phyloP scores from a whole-genome alignment of 1,140 invertebrate genomes.

The Bombus sylvicola region DNA sequence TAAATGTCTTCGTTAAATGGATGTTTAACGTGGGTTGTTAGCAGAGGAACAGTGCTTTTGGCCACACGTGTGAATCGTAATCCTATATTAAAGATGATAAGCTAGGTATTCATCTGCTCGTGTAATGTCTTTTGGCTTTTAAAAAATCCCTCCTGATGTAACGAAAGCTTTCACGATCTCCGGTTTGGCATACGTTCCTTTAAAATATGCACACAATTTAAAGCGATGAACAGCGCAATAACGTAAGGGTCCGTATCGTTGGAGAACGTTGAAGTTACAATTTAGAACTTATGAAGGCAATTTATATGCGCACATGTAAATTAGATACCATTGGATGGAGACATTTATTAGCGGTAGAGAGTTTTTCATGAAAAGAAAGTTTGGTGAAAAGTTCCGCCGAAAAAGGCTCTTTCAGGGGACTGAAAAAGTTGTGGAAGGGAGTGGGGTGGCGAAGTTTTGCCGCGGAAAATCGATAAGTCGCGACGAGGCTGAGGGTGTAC shows the following conservation, averaged over 20 bases:
- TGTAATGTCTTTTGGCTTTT: too few relatives aligned
- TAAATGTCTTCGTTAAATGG: background rate
- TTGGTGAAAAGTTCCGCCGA: background rate
- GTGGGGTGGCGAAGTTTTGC: background rate
- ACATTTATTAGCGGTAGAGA: background rate
- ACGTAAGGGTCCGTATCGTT: too few relatives aligned
- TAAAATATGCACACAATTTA: too few relatives aligned
- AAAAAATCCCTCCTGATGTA: too few relatives aligned
- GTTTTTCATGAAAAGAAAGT: background rate
- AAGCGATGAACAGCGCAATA: too few relatives aligned
- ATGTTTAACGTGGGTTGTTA: background rate
- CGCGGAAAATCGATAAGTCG: conserved; percentile 19
- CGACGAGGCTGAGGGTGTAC: background rate
- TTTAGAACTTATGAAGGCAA: background rate
- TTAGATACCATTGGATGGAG: conserved; percentile 9
- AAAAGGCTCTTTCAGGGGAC: background rate
- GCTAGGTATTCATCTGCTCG: too few relatives aligned
- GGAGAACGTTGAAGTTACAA: too few relatives aligned
- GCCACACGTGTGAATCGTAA: too few relatives aligned
- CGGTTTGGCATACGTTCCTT: too few relatives aligned
- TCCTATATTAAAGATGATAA: too few relatives aligned
- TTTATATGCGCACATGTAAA: conserved; percentile 23
- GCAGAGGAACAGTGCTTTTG: background rate
- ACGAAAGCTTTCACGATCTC: too few relatives aligned
- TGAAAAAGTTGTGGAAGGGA: background rate